Base-by-base conservation (phyloP, 2,888 invertebrate species). In the Morinoia aosen region DNA sequence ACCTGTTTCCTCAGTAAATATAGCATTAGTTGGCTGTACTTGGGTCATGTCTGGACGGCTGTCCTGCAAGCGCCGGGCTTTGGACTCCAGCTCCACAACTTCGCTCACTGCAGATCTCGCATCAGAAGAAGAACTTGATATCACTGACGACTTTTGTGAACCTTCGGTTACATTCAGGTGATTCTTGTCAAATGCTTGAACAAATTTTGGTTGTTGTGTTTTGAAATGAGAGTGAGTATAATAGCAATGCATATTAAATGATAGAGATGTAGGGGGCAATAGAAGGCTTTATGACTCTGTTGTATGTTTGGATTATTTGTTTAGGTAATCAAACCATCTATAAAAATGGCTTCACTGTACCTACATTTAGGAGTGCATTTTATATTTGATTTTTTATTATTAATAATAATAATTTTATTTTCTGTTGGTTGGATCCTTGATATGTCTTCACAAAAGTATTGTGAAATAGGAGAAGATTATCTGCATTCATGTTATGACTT, bases 1-100 rank as follows among this genome's bases (percentile, higher is more conserved):
- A 39, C 8, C 5, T 40, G 12, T 19, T 40, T 90, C 39, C 14
- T 3, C 90, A 90, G 14, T 90, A 90, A 90, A 16, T 90, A 39
- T 39, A 90, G 90, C 48, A 40, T 90, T 90, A 14, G 76, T 76
- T 76, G 76, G 25, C 16, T 33, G 33, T 76, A 33, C 76, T 10
- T 90, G 90, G 48, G 57, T 4, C n/a, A 93, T 93, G 93, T 93
- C 93, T 33, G 93, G 93, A 19, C 93, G 93, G n/a, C 57, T 93
- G 57, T 93, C 93, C 11, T 57, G 93, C 93, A 93, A 93, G 33
- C 56, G 93, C 33, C 39, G 57, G 48, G 57, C 56, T 12, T 4
- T n/a, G 0, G 93, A 57, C 57, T 57, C 58, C 25, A 14, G n/a
- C n/a, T n/a, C 56, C 19, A 11, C 93, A 57, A 0, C 12, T 14